Percentiles rank a stretch among this genome's conserved stretches.
Evolutionary conservation across 2,113 vertebrate genomes (phyloP).

Genomic region (Neomonachus schauinslandi): DNA sequence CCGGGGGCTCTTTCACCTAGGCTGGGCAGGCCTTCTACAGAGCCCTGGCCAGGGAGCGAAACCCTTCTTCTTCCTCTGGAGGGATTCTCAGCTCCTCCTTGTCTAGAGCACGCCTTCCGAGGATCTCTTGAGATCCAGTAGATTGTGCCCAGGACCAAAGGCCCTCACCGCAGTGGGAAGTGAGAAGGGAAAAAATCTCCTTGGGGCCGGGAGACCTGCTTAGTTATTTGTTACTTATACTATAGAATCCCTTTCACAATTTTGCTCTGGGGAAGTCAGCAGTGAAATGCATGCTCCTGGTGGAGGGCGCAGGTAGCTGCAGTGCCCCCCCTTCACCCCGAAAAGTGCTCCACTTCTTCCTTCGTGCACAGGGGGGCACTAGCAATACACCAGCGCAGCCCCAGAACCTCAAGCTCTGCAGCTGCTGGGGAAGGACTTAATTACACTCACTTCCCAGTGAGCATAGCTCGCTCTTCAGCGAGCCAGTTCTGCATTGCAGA

Average conservation of each 20-base stretch:
- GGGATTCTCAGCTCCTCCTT: too few relatives aligned
- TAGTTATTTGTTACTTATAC: not conserved
- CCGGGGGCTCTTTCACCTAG: rapidly evolving
- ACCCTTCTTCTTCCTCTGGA: not conserved
- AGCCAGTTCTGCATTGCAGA: constrained; percentile 27
- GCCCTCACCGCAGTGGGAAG: not conserved
- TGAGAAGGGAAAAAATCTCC: not conserved
- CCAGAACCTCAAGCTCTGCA: not conserved
- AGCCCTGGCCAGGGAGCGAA: not conserved
- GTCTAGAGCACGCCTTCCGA: rapidly evolving
- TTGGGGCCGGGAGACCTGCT: not conserved
- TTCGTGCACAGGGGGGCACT: constrained; percentile 71
- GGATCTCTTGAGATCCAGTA: too few relatives aligned
- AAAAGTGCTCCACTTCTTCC: not conserved
- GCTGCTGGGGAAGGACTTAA: constrained; percentile 51
- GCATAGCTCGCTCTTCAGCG: not conserved
- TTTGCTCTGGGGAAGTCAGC: not conserved
- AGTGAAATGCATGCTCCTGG: not conserved
- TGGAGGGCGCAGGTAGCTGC: not conserved
- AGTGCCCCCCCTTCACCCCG: not conserved
- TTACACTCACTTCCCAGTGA: constrained; percentile 53
- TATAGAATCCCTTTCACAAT: not conserved
- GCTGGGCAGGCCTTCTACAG: not conserved
- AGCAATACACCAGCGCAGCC: constrained; percentile 35
- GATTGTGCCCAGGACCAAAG: not conserved